Percentiles rank a stretch among this genome's conserved stretches.
Conservation (phyloP, 2,113 vertebrate genomes). For the Caloenas nicobarica region DNA sequence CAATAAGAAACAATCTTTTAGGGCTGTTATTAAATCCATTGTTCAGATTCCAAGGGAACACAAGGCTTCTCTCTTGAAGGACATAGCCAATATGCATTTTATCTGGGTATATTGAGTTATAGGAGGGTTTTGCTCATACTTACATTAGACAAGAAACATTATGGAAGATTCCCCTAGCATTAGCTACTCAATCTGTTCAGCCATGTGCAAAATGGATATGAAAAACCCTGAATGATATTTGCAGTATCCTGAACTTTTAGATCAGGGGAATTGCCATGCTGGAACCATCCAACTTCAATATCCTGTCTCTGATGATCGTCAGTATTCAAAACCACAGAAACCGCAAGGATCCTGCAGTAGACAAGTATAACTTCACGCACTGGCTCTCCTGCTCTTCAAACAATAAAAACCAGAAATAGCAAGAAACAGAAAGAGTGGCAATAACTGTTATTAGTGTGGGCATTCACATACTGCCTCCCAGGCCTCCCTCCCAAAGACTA, state of each 20-base stretch:
- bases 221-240: not conserved
- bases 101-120: not conserved
- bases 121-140: not conserved
- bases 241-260: not conserved
- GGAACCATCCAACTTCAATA: not conserved
- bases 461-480: not conserved
- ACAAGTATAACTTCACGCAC: not conserved
- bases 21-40: not conserved
- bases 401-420: not conserved
- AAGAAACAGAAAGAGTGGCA: not conserved
- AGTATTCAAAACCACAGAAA: not conserved
- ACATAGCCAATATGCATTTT: not conserved
- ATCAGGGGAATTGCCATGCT: not conserved
- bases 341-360: not conserved
- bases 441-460: not conserved
- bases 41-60: not conserved
- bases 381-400: not conserved
- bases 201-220: not conserved
- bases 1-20: not conserved
- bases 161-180: not conserved
- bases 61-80: not conserved
- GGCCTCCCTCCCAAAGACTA: not conserved
- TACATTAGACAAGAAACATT: not conserved
- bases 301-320: not conserved
- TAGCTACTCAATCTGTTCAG: conserved; percentile 1